Conservation (phyloP, 2,888 invertebrate species). For the Gisinianus flammeolus region DNA sequence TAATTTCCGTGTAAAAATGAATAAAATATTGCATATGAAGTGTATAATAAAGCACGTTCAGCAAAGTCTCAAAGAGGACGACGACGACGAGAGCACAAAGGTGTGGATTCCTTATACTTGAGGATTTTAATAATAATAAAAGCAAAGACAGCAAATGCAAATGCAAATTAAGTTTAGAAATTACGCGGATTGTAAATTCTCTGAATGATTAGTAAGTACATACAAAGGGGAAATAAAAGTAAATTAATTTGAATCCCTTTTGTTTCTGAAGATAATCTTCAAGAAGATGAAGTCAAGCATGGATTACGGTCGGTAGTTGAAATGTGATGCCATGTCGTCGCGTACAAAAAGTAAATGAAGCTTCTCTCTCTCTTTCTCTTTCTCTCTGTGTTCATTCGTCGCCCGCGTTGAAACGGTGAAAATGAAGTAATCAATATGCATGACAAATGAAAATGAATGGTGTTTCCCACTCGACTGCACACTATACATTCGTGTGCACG, state of each 20-base stretch:
- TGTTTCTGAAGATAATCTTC: neutral
- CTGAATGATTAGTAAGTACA: too few species aligned
- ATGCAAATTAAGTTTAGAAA: too few species aligned
- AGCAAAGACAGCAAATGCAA: too few species aligned
- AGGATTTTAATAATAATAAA: too few species aligned
- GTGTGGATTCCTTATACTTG: too few species aligned
- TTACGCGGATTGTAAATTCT: too few species aligned
- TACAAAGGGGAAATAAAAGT: neutral
- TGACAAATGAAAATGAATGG: conserved; percentile 28
- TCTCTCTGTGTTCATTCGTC: neutral
- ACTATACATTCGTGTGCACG: neutral
- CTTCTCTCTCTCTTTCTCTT: neutral
- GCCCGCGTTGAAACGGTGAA: conserved; percentile 1
- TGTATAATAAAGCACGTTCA: too few species aligned
- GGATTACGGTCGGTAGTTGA: neutral
- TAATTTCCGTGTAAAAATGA: too few species aligned
- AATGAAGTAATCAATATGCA: conserved; percentile 32
- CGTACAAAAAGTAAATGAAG: neutral
- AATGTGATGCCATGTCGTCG: neutral
- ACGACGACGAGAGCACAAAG: neutral
- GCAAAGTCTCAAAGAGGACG: too few species aligned
- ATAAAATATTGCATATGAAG: too few species aligned
- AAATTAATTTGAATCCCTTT: neutral
- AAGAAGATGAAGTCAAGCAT: neutral
- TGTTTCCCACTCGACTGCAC: conserved; percentile 22